Evolutionary conservation across 2,888 invertebrate genomes (phyloP).

Genomic region (Luperina testacea): DNA sequence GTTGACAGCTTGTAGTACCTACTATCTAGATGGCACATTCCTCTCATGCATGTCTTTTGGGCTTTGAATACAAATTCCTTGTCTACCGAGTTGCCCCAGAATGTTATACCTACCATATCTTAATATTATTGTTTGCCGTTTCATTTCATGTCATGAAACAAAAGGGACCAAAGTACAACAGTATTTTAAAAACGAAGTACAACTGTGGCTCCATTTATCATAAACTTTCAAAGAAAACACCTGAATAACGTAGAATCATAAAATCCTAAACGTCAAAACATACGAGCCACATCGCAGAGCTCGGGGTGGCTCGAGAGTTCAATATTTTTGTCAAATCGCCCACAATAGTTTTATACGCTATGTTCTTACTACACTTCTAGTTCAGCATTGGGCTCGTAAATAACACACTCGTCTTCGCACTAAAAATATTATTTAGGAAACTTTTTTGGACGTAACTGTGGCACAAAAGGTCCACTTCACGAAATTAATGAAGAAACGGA

Average conservation of each 20-base stretch:
- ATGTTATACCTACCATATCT: no score
- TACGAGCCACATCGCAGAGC: slow-evolving; percentile 7
- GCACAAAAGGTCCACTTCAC: slow-evolving; percentile 14
- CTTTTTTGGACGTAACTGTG: slow-evolving; percentile 18
- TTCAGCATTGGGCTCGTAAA: slow-evolving; percentile 56
- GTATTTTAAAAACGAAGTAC: neutral
- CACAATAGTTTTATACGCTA: slow-evolving; percentile 56
- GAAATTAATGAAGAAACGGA: neutral
- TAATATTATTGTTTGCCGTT: neutral
- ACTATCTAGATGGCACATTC: no score
- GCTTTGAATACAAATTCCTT: no score
- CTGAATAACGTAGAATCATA: neutral
- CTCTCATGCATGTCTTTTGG: no score
- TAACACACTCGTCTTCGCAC: slow-evolving; percentile 56
- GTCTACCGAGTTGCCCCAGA: no score
- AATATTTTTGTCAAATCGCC: slow-evolving; percentile 56
- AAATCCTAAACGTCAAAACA: slow-evolving; percentile 8
- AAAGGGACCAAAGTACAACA: neutral
- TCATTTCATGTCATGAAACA: neutral
- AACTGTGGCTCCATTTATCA: slow-evolving; percentile 9
- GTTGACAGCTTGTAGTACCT: no score
- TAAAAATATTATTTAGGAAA: slow-evolving; percentile 64
- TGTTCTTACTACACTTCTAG: slow-evolving; percentile 46
- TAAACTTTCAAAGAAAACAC: slow-evolving; percentile 14
- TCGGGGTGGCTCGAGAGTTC: slow-evolving; percentile 4